These are phyloP conservation scores for Brotula barbata DNA, from an alignment of 2,797 vertebrate genomes.

Conservation along the genomic window DNA sequence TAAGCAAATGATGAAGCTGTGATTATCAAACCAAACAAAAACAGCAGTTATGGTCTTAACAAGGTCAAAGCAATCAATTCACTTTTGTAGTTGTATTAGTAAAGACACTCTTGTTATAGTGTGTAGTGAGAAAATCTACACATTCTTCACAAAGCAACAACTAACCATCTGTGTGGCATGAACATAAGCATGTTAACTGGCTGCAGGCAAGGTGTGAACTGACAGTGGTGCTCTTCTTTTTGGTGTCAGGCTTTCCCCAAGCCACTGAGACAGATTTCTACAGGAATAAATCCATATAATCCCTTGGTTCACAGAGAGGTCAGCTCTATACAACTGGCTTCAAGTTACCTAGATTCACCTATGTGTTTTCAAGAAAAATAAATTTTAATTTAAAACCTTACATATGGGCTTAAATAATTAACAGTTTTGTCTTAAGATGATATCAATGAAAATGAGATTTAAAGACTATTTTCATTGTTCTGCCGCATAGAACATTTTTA, in stretches of 20 bases:
- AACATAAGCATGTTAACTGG: slow-evolving; percentile 18
- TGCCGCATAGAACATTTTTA: too few species aligned
- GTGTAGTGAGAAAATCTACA: too few species aligned
- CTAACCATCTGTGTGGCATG: slow-evolving; percentile 22
- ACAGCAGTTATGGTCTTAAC: too few species aligned
- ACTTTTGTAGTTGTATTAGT: too few species aligned
- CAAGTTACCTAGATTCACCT: slow-evolving; percentile 21
- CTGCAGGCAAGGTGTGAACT: slow-evolving; percentile 34
- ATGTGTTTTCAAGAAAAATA: slow-evolving; percentile 6
- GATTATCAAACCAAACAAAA: too few species aligned
- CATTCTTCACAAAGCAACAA: slow-evolving; percentile 1
- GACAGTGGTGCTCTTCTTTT: slow-evolving; percentile 5
- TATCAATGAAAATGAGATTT: background rate
- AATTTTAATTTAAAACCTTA: background rate
- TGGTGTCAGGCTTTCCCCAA: slow-evolving; percentile 31
- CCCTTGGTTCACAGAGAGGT: slow-evolving; percentile 54
- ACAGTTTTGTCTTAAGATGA: background rate
- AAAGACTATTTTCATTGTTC: too few species aligned
- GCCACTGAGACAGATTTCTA: slow-evolving; percentile 38
- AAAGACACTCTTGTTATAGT: background rate
- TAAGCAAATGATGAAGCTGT: too few species aligned
- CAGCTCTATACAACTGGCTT: slow-evolving; percentile 31
- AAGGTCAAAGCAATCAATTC: too few species aligned
- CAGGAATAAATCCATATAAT: slow-evolving; percentile 64
- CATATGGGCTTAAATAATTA: background rate